Evolutionary conservation across 2,797 vertebrate species (phyloP), one percentile per base, ranked within the genome.

Genomic region (Peromyscus eremicus): DNA sequence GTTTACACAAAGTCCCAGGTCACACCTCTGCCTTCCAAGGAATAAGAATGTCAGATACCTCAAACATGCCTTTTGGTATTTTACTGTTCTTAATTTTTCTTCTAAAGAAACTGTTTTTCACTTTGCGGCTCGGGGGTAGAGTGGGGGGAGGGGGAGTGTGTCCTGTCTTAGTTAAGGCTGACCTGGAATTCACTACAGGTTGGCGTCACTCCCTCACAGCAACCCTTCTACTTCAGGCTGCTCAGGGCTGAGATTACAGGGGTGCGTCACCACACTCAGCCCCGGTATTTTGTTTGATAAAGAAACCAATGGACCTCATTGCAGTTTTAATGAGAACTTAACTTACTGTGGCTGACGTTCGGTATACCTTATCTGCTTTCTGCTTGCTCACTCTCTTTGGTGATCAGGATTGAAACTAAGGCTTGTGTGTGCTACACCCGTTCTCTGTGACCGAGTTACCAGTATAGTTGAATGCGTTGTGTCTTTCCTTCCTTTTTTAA

Each of bases 251-350:
- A 73, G 70, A 60, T 89, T 60, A 43, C 3, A 88, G n/a, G 27
- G 12, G 25, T 75, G 27, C 13, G 37, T 32, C 17, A 43, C 49
- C 29, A 75, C 40, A 75, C 29, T 43, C 52, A 60, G 85, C 52
- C 43, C 37, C 70, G 76, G 52, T 49, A 57, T 71, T 96, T 85
- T 96, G 71, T 52, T 52, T 86, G 64, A 71, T 55, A 49, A 76
- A 82, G 17, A 68, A 89, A 94, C 52, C 23, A 71, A 29, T 46
- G 0, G 77, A 37, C 77, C 9, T 75, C 13, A 27, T 13, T 46
- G 12, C 34, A 8, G 4, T 75, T 95, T 95, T 62, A 89, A 25
- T 40, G 64, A 52, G 40, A 4, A 23, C n/a, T 83, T 94, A 86
- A 57, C 23, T 52, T 73, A 19, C 49, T 62, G 66, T 62, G 13